Conservation (phyloP, 2,113 vertebrate genomes). For the Muntiacus reevesi region DNA sequence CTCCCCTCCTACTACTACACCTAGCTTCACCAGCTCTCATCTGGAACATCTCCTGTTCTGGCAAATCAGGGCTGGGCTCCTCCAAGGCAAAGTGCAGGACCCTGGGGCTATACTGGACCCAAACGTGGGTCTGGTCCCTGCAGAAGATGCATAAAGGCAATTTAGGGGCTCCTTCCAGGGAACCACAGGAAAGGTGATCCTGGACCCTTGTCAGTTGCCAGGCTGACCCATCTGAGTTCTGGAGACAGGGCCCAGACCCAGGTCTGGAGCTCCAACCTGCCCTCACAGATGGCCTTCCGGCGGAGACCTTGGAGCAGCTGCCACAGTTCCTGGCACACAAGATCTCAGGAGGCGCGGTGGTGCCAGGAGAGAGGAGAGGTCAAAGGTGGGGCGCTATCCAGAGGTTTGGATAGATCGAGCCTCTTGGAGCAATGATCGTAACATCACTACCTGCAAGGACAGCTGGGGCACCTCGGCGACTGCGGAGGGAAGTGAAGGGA, state of each 20-base stretch:
- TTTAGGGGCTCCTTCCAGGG: not conserved
- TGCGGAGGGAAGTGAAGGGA: not conserved
- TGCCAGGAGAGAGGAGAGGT: conserved; percentile 74
- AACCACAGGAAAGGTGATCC: not conserved
- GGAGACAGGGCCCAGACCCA: not conserved
- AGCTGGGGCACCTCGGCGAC: conserved; percentile 28
- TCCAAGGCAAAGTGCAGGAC: conserved; percentile 85
- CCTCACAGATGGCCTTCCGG: conserved; percentile 68
- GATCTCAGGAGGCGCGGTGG: conserved; percentile 85
- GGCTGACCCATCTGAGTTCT: not conserved
- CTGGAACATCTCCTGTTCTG: not conserved
- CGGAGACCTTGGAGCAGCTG: conserved; percentile 81
- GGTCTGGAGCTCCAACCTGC: conserved; percentile 66
- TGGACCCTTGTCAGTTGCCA: not conserved
- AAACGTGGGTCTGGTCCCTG: conserved; percentile 80
- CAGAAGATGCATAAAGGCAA: not conserved
- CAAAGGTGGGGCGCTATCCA: not conserved
- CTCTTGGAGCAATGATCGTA: conserved; percentile 80
- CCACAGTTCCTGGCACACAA: conserved; percentile 86
- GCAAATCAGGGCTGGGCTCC: not conserved
- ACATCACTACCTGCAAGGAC: conserved; percentile 79
- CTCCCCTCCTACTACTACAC: conserved; percentile 32
- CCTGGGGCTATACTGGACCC: conserved; percentile 81
- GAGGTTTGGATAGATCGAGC: conserved; percentile 12
- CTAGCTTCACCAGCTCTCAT: conserved; percentile 30